Base-by-base conservation (phyloP, 2,888 invertebrate species). In the Erebia epiphron region DNA sequence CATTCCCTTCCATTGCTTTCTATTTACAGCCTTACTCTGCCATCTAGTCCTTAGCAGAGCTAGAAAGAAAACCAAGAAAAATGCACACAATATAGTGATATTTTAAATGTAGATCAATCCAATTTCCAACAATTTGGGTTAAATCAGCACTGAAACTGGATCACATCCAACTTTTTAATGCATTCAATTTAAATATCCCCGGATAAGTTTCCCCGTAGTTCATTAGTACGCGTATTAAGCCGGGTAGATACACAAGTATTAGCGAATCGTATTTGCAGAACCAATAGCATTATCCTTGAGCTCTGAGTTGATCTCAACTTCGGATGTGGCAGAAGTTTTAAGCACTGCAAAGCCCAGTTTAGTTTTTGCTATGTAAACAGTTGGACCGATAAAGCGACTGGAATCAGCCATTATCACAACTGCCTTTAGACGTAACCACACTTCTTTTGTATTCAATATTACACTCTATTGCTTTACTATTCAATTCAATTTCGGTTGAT, bases 351-450 rank as follows among this genome's bases (percentile, higher is more conserved):
- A 76, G 72, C 73, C 67, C 69, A 72, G 73, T 71, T 73, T 61
- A 72, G 75, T 73, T 76, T 75, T 76, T 74, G 73, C 75, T 75
- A 67, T 69, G 73, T 76, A 73, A 72, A 75, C 71, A 73, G 68
- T 73, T 72, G 71, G 68, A 68, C 68, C 70, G 68, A 73, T 71
- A 64, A 71, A 75, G 68, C 63, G 70, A 63, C 72, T 68, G 68
- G 64, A 76, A 70, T 66, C 67, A 67, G 49, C 46, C 41, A 49
- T 58, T 41, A 9, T 7, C 18, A n/a, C 26, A 61, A 43, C 43
- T 58, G n/a, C 54, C 8, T 54, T 66, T 2, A 63, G 35, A 62
- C 57, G 60, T 62, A 70, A 56, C 52, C 11, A 7, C 16, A 14
- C 5, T 0, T 66, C 2, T 43, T 52, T 2, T 1, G 16, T 7